A percentile compares a stretch with the other conserved stretches of the same genome.
Evolutionary conservation across 2,888 invertebrate genomes (phyloP).

Genomic region (Argyresthia albistria): DNA sequence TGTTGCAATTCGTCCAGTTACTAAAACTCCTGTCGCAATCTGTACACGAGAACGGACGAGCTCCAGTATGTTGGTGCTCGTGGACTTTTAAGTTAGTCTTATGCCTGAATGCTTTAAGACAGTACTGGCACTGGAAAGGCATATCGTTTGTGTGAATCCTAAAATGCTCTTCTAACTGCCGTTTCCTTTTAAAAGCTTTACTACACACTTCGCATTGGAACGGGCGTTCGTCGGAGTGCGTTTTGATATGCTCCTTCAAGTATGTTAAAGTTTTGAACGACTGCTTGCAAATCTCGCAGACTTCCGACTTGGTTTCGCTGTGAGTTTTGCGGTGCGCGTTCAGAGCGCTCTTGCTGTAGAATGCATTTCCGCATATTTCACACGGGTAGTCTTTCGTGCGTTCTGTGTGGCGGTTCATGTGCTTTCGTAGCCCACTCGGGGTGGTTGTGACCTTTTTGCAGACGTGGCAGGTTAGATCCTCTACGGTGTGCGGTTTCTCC

Average conservation of each 20-base stretch:
- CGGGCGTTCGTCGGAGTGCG: slow-evolving; percentile 4
- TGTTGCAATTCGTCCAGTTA: slow-evolving; percentile 80
- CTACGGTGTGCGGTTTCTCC: slow-evolving; percentile 1
- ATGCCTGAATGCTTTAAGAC: slow-evolving; percentile 75
- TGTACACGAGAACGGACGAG: slow-evolving; percentile 74
- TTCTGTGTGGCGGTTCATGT: slow-evolving; percentile 63
- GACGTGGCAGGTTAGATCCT: slow-evolving; percentile 9
- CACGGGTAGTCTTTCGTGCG: slow-evolving; percentile 12
- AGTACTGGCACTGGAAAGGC: slow-evolving; percentile 77
- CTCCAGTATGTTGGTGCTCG: slow-evolving; percentile 72
- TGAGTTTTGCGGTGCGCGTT: slow-evolving; percentile 5
- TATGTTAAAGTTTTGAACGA: not conserved
- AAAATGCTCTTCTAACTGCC: slow-evolving; percentile 74
- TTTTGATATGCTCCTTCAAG: not conserved
- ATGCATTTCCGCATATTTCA: slow-evolving; percentile 11
- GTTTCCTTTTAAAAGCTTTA: slow-evolving; percentile 57
- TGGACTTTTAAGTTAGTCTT: slow-evolving; percentile 76
- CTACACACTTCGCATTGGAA: slow-evolving; percentile 9
- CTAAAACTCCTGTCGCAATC: slow-evolving; percentile 75
- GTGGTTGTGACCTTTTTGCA: slow-evolving; percentile 7
- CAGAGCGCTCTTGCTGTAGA: slow-evolving; percentile 7
- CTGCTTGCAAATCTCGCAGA: slow-evolving; percentile 8
- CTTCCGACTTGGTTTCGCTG: slow-evolving; percentile 3
- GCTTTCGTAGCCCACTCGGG: slow-evolving; percentile 20
- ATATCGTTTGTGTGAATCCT: slow-evolving; percentile 78